A percentile compares a stretch with the other conserved stretches of the same genome.
These are phyloP conservation scores for Elegia similella DNA, from an alignment of 2,888 invertebrate species.

Conservation along the genomic window DNA sequence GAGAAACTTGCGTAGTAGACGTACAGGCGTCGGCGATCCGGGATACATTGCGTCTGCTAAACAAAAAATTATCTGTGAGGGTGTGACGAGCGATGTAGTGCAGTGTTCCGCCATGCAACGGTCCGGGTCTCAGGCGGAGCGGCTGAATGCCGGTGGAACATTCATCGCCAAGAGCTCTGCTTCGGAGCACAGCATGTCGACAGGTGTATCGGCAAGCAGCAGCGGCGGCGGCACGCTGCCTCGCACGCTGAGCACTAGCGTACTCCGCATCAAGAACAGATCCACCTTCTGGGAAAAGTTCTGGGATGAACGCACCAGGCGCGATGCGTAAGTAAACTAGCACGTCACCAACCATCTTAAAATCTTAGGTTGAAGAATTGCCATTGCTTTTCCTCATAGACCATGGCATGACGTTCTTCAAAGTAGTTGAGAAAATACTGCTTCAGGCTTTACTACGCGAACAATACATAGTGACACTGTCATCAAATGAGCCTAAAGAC, in stretches of 20 bases:
- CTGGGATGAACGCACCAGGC: constrained; percentile 85
- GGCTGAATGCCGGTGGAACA: constrained; percentile 63
- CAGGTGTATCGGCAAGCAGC: constrained; percentile 71
- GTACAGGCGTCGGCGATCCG: constrained; percentile 30
- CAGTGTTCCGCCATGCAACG: constrained; percentile 61
- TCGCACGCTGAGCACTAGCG: constrained; percentile 89
- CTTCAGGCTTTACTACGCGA: too few relatives aligned
- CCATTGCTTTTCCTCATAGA: too few relatives aligned
- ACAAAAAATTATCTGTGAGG: constrained; percentile 30
- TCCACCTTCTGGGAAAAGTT: constrained; percentile 93
- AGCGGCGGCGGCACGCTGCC: constrained; percentile 81
- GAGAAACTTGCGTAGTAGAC: constrained; percentile 37
- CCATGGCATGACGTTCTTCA: too few relatives aligned
- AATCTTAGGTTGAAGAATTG: too few relatives aligned
- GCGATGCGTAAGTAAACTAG: constrained; percentile 84
- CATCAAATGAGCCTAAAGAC: too few relatives aligned
- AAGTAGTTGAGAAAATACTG: too few relatives aligned
- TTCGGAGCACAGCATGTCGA: constrained; percentile 78
- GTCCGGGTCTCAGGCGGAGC: constrained; percentile 81
- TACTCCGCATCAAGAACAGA: constrained; percentile 88
- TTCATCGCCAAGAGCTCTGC: constrained; percentile 74
- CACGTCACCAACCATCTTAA: too few relatives aligned
- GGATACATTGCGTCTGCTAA: constrained; percentile 30
- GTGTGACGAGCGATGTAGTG: constrained; percentile 42
- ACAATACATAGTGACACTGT: too few relatives aligned